phyloP scores from a whole-genome alignment of 1,140 invertebrate species.

The Drosophila arizonae region DNA sequence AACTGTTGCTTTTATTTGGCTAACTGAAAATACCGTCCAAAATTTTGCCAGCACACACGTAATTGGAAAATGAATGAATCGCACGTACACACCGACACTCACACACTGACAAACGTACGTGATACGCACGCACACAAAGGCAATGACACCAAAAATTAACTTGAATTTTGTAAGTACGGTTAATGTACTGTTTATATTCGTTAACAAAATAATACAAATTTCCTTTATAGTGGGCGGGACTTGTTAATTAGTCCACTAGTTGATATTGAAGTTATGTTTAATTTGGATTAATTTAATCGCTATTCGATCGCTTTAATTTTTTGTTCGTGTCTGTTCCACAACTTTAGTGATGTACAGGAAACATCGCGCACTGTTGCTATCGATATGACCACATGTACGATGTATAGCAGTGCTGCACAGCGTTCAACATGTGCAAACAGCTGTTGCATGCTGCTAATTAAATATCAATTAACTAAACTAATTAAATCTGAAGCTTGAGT shows the following conservation, averaged over 20 bases:
- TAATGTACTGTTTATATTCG: neutral
- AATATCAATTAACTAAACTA: neutral
- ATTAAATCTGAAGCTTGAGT: neutral
- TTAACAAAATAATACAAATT: constrained; percentile 25
- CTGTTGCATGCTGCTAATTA: constrained; percentile 17
- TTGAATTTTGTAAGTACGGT: constrained; percentile 4
- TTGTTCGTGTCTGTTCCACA: constrained; percentile 42
- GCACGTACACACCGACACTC: constrained; percentile 48
- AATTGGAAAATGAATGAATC: constrained; percentile 74
- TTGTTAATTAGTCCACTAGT: constrained; percentile 2
- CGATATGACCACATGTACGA: constrained; percentile 9
- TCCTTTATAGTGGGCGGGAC: neutral
- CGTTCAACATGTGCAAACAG: constrained; percentile 1
- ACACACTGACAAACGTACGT: constrained; percentile 48
- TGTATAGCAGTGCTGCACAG: constrained; percentile 19
- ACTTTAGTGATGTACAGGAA: constrained; percentile 29
- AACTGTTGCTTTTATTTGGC: constrained; percentile 47
- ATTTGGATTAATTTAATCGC: constrained; percentile 42
- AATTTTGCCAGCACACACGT: constrained; percentile 59
- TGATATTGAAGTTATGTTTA: constrained; percentile 14
- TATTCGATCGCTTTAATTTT: constrained; percentile 44
- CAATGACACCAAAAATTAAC: constrained; percentile 41
- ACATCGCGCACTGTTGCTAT: constrained; percentile 12
- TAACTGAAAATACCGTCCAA: constrained; percentile 47
- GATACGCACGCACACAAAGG: constrained; percentile 48